Conservation (phyloP, 2,113 vertebrate species). For the Aix galericulata region DNA sequence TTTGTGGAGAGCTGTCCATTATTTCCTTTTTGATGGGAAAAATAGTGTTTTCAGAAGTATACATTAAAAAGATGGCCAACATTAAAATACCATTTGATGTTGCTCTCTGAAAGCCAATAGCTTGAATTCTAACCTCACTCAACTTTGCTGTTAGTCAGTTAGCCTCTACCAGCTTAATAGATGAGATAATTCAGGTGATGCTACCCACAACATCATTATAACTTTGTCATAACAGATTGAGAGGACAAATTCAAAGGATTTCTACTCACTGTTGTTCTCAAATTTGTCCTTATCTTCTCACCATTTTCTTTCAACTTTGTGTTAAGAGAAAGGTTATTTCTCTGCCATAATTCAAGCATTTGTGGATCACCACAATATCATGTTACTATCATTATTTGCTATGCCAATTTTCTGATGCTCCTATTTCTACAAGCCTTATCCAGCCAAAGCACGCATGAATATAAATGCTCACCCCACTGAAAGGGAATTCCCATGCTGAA, state of each 20-base stretch:
- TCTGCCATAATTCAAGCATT: background rate
- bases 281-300: background rate
- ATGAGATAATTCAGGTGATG: background rate
- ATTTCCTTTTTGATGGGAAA: background rate
- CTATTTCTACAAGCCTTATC: background rate
- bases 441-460: background rate
- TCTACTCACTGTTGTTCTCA: background rate
- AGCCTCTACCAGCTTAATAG: background rate
- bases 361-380: background rate
- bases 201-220: background rate
- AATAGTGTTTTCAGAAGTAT: background rate
- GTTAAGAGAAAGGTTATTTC: background rate
- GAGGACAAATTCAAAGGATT: background rate
- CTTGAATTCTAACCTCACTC: background rate
- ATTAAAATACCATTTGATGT: background rate
- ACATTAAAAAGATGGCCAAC: background rate
- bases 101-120: background rate
- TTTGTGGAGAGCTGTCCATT: background rate
- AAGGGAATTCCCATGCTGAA: background rate
- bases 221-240: background rate
- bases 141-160: background rate
- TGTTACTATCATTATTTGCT: background rate
- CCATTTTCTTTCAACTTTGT: rapidly evolving
- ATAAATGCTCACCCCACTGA: background rate
- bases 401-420: background rate